phyloP scores from a whole-genome alignment of 2,797 vertebrate species.

The Ficedula albicollis region DNA sequence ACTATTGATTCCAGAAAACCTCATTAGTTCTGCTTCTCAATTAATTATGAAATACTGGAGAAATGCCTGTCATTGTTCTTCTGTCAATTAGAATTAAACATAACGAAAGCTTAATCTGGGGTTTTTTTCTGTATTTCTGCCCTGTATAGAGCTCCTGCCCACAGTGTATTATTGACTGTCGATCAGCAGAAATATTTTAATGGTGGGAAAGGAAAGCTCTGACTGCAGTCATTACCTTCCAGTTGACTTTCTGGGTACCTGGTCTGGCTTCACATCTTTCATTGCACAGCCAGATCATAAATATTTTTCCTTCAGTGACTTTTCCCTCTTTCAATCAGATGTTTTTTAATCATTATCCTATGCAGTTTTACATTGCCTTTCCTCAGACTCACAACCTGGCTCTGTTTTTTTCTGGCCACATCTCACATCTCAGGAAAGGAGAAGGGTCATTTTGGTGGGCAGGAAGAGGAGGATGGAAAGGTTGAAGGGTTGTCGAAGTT shows the following conservation, averaged over 20 bases:
- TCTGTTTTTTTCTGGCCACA: not conserved
- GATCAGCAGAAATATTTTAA: conserved; percentile 8
- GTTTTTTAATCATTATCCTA: not conserved
- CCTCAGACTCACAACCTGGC: not conserved
- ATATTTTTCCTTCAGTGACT: not conserved
- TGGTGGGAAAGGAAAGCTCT: not conserved
- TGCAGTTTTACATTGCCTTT: not conserved
- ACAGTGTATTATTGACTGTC: not conserved
- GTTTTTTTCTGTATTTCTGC: not conserved
- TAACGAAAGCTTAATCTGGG: not conserved
- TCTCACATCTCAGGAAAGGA: not conserved
- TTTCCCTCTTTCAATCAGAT: not conserved
- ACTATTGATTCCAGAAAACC: conserved; percentile 7
- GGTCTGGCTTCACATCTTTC: not conserved
- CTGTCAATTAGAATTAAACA: conserved; percentile 6
- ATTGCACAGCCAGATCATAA: not conserved
- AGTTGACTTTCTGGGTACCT: not conserved
- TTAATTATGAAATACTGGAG: conserved; percentile 14
- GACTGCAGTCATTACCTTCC: not conserved
- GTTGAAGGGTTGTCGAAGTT: not conserved
- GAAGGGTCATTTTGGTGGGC: not conserved
- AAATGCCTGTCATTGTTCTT: conserved; percentile 18
- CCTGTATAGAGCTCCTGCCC: not conserved
- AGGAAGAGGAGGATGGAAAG: not conserved
- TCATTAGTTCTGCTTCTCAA: conserved; percentile 40